Conservation (phyloP, 1,140 invertebrate genomes). For the Caenorhabditis latens region DNA sequence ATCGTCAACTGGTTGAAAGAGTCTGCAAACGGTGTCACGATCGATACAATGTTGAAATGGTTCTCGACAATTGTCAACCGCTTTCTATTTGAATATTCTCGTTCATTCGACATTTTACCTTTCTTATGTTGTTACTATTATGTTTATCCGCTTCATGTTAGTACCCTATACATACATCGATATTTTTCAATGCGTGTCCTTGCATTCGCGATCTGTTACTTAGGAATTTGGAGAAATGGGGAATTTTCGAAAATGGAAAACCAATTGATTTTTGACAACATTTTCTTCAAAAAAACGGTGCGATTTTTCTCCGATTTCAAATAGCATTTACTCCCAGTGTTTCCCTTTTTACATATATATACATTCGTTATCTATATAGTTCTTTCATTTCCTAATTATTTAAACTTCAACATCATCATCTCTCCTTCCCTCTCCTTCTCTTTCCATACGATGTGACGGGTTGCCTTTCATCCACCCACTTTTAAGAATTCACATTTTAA, state of each 20-base stretch:
- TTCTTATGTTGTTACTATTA: not conserved
- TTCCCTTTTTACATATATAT: too few relatives aligned
- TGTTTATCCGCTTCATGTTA: not conserved
- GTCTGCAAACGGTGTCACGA: constrained; percentile 34
- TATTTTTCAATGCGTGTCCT: too few relatives aligned
- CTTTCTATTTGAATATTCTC: not conserved
- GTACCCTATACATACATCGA: not conserved
- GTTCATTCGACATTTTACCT: not conserved
- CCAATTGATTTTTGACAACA: not conserved
- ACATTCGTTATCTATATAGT: too few relatives aligned
- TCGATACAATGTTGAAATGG: constrained; percentile 17
- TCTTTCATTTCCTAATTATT: too few relatives aligned
- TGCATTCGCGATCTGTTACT: too few relatives aligned
- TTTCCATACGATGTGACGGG: too few relatives aligned
- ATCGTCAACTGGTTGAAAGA: not conserved
- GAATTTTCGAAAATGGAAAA: not conserved
- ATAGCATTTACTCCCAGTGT: not conserved
- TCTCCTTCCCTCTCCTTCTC: too few relatives aligned
- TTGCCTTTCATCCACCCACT: too few relatives aligned
- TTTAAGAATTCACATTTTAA: too few relatives aligned
- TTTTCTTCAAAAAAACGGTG: not conserved
- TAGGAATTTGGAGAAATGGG: too few relatives aligned
- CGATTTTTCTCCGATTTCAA: not conserved
- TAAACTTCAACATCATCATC: too few relatives aligned
- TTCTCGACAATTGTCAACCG: constrained; percentile 33